phyloP scores from a whole-genome alignment of 2,113 vertebrate genomes.

The Chamaetylas fuelleborni region DNA sequence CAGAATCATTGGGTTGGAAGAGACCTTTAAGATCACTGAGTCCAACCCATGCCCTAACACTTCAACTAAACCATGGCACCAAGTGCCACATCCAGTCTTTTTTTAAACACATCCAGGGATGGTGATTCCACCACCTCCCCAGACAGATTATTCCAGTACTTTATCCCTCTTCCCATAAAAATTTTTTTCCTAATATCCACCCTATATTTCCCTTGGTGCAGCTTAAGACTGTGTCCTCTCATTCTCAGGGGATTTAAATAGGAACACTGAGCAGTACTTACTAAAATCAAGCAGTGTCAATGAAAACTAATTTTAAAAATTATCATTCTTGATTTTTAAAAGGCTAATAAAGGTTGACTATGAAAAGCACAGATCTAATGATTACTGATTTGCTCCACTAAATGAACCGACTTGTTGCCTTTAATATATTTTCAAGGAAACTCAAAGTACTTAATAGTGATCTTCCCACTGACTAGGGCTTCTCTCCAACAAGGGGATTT shows the following conservation, averaged over 20 bases:
- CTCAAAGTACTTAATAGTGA: not conserved
- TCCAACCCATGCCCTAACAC: not conserved
- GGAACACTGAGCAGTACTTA: not conserved
- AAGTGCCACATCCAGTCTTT: not conserved
- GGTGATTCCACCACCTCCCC: not conserved
- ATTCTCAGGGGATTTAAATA: rapidly evolving
- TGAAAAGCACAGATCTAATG: not conserved
- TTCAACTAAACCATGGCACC: not conserved
- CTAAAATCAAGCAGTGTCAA: not conserved
- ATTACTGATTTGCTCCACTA: not conserved
- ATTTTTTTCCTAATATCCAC: not conserved
- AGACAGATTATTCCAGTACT: not conserved
- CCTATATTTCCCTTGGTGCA: not conserved
- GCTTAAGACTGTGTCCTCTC: not conserved
- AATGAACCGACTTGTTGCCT: not conserved
- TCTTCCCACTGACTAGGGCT: not conserved
- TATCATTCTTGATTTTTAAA: not conserved
- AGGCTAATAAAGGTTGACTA: not conserved
- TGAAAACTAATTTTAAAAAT: not conserved
- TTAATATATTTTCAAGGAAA: not conserved
- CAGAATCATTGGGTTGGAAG: not conserved
- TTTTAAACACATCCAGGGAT: not conserved
- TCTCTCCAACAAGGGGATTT: not conserved
- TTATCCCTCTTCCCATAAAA: not conserved
- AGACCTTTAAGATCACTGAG: not conserved